Evolutionary conservation across 1,140 invertebrate genomes (phyloP).

Genomic region (Potamilus streckersoni): DNA sequence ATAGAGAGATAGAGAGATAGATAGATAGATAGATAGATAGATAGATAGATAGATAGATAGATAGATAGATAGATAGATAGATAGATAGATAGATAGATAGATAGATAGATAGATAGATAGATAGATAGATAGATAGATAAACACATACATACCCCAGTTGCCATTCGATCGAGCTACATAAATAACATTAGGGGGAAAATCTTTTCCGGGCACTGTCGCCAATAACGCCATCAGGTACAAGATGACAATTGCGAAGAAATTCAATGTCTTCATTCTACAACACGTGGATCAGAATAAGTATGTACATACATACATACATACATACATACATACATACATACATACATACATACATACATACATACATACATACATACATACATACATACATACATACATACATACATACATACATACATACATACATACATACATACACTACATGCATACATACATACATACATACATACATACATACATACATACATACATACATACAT

Average conservation of each 20-base stretch:
- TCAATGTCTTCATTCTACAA: constrained; percentile 14
- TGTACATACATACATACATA: constrained; percentile 16
- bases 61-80: background rate
- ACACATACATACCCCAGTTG: background rate
- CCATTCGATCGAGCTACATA: background rate
- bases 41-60: no score
- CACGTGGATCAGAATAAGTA: constrained; percentile 5
- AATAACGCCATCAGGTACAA: background rate
- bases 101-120: background rate
- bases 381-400: constrained; percentile 14
- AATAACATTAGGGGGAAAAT: constrained; percentile 1
- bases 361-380: constrained; percentile 10
- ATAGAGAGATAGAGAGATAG: no score
- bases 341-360: constrained; percentile 15
- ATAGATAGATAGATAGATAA: background rate
- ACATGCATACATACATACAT: constrained; percentile 11
- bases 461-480: constrained; percentile 10
- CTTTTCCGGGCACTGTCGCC: background rate
- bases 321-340: constrained; percentile 18
- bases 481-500: constrained; percentile 11
- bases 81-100: background rate
- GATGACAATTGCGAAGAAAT: constrained; percentile 1
- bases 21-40: no score
- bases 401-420: constrained; percentile 15
- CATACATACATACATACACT: constrained; percentile 13